Evolutionary conservation across 2,888 invertebrate species (phyloP), one percentile per base, ranked within the genome.

Genomic region (Masnerella sp.): DNA sequence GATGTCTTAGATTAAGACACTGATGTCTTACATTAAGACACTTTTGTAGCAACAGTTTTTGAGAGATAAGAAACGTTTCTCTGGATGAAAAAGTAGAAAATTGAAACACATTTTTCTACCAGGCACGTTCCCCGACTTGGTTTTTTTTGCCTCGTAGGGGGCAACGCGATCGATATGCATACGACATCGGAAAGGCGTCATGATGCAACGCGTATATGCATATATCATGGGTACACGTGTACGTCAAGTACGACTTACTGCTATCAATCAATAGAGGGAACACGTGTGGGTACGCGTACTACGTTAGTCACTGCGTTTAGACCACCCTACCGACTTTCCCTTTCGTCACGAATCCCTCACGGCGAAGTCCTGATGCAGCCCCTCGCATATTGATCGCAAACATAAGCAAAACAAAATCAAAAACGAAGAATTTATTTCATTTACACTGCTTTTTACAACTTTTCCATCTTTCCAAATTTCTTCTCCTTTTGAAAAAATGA

Each of bases 211-310:
- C 47, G 56, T 56, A 56, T 62, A 45, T 36, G 42, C 49, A 64
- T 64, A 51, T 70, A 43, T 64, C 58, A 64, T 42, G 62, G 56
- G 58, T 64, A 70, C 62, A 58, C 64, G 70, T 70, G 64, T 64
- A 64, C 62, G 62, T 58, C 30, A 61, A 52, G 54, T 42, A 59
- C 59, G 52, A 69, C 68, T 69, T 49, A 52, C 70, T 70, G 70
- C n/a, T n/a, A n/a, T 70, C 70, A 70, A 70, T 70, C 70, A 70
- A 70, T 70, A 69, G 61, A 36, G 59, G 52, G 51, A 68, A 54
- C 69, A 69, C 70, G 56, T 70, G 70, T 56, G 70, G 62, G 56
- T 70, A 70, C 70, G 70, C 70, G 62, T 70, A 70, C 62, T 61
- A 69, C 69, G 62, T 70, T 70, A 52, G 56, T 70, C 70, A 62